phyloP scores from a whole-genome alignment of 2,888 invertebrate genomes.

The Pterostichus madidus region DNA sequence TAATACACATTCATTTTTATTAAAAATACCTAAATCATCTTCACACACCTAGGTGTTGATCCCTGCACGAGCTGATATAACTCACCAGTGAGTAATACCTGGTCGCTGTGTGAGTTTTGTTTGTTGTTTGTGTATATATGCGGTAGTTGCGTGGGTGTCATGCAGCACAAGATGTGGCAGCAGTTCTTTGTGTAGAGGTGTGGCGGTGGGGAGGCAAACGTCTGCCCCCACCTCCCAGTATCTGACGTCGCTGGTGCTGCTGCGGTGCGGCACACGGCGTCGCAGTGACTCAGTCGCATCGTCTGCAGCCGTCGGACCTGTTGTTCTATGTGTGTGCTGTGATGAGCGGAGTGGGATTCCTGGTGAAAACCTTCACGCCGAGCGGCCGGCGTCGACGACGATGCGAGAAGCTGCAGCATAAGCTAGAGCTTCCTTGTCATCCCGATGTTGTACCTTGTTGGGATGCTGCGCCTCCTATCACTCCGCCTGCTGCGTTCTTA shows the following conservation, averaged over 20 bases:
- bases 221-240: not conserved
- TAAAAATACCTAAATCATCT: no score
- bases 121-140: not conserved
- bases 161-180: not conserved
- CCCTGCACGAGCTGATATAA: no score
- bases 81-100: no score
- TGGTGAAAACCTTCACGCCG: conserved; percentile 84
- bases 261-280: conserved; percentile 71
- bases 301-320: conserved; percentile 71
- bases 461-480: conserved; percentile 81
- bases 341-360: conserved; percentile 82
- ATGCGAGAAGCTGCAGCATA: conserved; percentile 81
- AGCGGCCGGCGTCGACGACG: conserved; percentile 81
- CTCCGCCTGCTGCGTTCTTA: conserved; percentile 84
- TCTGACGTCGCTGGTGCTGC: conserved; percentile 39
- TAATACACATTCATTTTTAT: no score
- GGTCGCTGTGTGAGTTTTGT: not conserved
- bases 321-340: conserved; percentile 69
- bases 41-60: no score
- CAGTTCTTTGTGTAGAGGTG: conserved; percentile 1
- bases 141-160: no score
- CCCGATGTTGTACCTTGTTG: conserved; percentile 81
- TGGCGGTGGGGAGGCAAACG: not conserved
- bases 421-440: conserved; percentile 74
- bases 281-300: conserved; percentile 71